phyloP scores from a whole-genome alignment of 2,888 invertebrate species.

The Crossocerus cetratus region DNA sequence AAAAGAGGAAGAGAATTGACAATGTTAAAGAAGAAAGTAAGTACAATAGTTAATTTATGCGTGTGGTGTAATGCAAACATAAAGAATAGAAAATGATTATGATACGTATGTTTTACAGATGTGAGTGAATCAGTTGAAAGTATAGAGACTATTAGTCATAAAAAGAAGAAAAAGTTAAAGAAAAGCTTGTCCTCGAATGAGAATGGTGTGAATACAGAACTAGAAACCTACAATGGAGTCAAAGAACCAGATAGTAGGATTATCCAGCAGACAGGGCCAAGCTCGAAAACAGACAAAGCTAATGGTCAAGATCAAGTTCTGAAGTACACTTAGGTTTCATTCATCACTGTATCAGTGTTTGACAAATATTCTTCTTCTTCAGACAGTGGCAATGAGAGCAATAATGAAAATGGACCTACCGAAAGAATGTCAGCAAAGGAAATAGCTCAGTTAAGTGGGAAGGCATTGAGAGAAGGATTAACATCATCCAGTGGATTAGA shows the following conservation, averaged over 20 bases:
- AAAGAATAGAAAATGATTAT: neutral
- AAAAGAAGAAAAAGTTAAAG: conserved; percentile 6
- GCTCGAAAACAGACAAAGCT: neutral
- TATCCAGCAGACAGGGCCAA: neutral
- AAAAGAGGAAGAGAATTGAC: conserved; percentile 1
- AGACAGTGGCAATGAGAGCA: conserved; percentile 2
- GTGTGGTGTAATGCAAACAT: neutral
- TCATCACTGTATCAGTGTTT: no score
- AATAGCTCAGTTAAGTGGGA: conserved; percentile 26
- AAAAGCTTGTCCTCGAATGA: neutral
- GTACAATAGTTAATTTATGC: conserved; percentile 4
- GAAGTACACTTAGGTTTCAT: no score
- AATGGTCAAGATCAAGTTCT: no score
- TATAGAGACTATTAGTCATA: neutral
- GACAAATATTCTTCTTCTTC: no score
- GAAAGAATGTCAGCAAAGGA: neutral
- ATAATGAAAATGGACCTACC: conserved; percentile 1
- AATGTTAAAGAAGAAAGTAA: neutral
- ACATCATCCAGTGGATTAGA: conserved; percentile 56
- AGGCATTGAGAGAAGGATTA: conserved; percentile 59
- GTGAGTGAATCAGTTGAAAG: neutral
- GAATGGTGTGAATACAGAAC: conserved; percentile 6
- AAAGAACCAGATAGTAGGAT: conserved; percentile 4
- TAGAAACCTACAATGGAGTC: no score
- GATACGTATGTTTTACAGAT: neutral